A percentile compares a stretch with the other conserved stretches of the same genome.
phyloP scores from a whole-genome alignment of 2,113 vertebrate species.

The Garra rufa region DNA sequence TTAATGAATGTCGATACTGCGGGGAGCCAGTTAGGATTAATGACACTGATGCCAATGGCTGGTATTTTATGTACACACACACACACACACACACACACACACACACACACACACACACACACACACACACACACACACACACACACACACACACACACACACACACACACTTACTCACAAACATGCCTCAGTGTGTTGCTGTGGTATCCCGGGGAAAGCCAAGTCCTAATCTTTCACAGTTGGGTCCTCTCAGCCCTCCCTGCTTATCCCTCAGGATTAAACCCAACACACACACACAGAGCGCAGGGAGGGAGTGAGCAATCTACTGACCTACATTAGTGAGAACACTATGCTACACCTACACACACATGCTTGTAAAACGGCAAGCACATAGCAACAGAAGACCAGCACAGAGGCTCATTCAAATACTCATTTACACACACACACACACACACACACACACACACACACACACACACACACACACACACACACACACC shows the following conservation, averaged over 20 bases:
- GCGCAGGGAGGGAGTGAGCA: slow-evolving; percentile 32
- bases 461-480: slow-evolving; percentile 22
- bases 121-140: slow-evolving; percentile 10
- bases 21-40: slow-evolving; percentile 49
- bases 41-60: slow-evolving; percentile 39
- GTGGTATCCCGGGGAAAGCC: slow-evolving; percentile 54
- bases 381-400: slow-evolving; percentile 44
- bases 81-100: slow-evolving; percentile 29
- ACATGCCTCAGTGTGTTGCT: slow-evolving; percentile 20
- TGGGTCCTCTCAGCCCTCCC: slow-evolving; percentile 35
- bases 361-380: slow-evolving; percentile 23
- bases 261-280: slow-evolving; percentile 60
- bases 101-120: not conserved
- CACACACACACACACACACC: slow-evolving; percentile 29
- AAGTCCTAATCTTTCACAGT: slow-evolving; percentile 52
- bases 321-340: slow-evolving; percentile 52
- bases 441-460: not conserved
- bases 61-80: slow-evolving; percentile 7
- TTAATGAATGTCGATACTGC: slow-evolving; percentile 34
- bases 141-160: slow-evolving; percentile 22
- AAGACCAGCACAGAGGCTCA: slow-evolving; percentile 14
- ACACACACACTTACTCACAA: slow-evolving; percentile 7
- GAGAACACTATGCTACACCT: slow-evolving; percentile 34
- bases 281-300: slow-evolving; percentile 8
- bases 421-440: slow-evolving; percentile 42